phyloP scores from a whole-genome alignment of 2,797 vertebrate genomes.

The Pempheris klunzingeri region DNA sequence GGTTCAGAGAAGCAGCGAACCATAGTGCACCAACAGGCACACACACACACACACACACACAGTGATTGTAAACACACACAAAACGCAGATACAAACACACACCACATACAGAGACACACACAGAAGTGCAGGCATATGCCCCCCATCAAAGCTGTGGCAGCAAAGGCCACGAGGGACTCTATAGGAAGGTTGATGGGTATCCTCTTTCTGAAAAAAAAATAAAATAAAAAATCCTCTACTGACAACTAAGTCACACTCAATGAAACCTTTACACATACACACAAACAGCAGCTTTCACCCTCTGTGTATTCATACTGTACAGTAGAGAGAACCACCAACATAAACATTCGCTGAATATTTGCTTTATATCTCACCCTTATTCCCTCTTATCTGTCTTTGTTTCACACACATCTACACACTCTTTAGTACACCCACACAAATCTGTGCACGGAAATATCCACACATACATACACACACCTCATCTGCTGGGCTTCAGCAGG shows the following conservation, averaged over 20 bases:
- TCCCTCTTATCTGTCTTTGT: constrained; percentile 34
- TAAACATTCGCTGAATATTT: constrained; percentile 41
- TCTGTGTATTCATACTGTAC: background rate
- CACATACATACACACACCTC: constrained; percentile 24
- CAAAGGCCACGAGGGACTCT: constrained; percentile 55
- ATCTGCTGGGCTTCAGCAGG: constrained; percentile 53
- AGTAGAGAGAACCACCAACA: constrained; percentile 23
- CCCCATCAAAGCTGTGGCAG: constrained; percentile 63
- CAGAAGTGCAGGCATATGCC: constrained; percentile 32
- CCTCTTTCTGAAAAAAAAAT: constrained; percentile 26
- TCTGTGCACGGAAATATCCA: constrained; percentile 28
- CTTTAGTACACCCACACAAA: constrained; percentile 36
- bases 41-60: background rate
- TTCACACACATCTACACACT: constrained; percentile 26
- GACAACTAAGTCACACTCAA: constrained; percentile 34
- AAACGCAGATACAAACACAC: constrained; percentile 37
- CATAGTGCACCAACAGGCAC: constrained; percentile 23
- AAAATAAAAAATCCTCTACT: constrained; percentile 8
- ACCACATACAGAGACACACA: constrained; percentile 10
- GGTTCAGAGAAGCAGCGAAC: constrained; percentile 61
- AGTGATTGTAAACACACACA: constrained; percentile 31
- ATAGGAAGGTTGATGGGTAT: constrained; percentile 60
- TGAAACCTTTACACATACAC: constrained; percentile 28
- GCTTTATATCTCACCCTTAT: constrained; percentile 33
- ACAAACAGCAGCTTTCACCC: constrained; percentile 19